Evolutionary conservation across 2,888 invertebrate genomes (phyloP), one percentile per base, ranked within the genome.

Genomic region (Lasius platythorax): DNA sequence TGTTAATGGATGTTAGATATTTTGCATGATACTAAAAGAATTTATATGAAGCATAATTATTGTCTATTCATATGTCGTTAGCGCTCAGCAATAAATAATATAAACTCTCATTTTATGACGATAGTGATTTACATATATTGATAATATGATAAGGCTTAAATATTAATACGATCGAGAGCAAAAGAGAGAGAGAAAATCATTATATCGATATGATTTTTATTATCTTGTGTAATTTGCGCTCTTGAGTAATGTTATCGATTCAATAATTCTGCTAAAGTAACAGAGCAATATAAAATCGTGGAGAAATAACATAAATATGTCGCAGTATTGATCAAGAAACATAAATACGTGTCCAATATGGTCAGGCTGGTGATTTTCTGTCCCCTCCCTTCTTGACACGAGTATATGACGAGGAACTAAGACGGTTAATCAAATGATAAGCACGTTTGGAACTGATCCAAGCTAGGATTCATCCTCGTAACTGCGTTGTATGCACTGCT

Each of bases 381-480:
- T 67, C 83, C 83, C 83, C 82, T 79, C 70, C 61, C 70, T 82
- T 76, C 79, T 81, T 84, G 40, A 63, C 87, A 73, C 85, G 84
- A 79, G 86, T 75, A 67, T 68, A 87, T 82, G 82, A 18, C 66
- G 76, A 74, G 82, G 79, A 75, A 76, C 85, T 87, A 85, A 91
- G 88, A 89, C 86, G 88, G 88, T 88, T 88, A 87, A 88, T 87
- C 87, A 88, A 86, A 87, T 87, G 90, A 89, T 89, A 90, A 90
- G 90, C 88, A 87, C 88, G 89, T 87, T 86, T 90, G 90, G 89
- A 88, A 82, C 78, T 73, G 86, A 83, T 88, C 87, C 89, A 89
- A 89, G 50, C 83, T 84, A 68, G 85, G 78, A 53, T 82, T 86
- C 83, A 75, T 56, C 28, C 75, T 46, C 58, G 78, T 81, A 86